These are phyloP conservation scores for Zophobas atratus DNA, from an alignment of 1,140 invertebrate species.

Conservation along the genomic window DNA sequence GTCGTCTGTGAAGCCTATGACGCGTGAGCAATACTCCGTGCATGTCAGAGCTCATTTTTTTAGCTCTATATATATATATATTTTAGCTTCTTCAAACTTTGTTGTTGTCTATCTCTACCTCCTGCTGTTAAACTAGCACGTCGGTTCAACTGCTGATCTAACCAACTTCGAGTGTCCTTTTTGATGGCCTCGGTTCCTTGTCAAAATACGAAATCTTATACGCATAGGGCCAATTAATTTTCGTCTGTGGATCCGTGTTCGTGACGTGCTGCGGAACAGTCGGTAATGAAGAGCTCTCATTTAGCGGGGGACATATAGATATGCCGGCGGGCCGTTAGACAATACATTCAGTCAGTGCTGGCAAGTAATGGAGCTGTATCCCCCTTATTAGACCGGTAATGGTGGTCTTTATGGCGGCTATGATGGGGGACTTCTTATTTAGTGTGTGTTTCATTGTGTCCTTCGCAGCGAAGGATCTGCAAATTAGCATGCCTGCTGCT, in stretches of 20 bases:
- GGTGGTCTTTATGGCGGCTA: conserved; percentile 50
- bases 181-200: background rate
- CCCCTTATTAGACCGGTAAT: conserved; percentile 50
- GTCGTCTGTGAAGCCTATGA: background rate
- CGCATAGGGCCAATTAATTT: conserved; percentile 2
- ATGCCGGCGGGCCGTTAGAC: conserved; percentile 42
- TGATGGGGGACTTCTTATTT: conserved; percentile 51
- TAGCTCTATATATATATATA: too few species aligned
- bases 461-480: conserved; percentile 49
- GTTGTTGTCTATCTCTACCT: too few species aligned
- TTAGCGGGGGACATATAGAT: conserved; percentile 40
- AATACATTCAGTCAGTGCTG: conserved; percentile 44
- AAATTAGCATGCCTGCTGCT: conserved; percentile 53
- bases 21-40: too few species aligned
- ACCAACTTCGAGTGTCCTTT: too few species aligned
- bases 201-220: background rate
- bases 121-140: too few species aligned
- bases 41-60: too few species aligned
- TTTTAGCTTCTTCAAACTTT: too few species aligned
- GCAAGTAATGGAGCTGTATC: conserved; percentile 47
- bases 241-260: background rate
- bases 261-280: conserved; percentile 40
- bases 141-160: too few species aligned
- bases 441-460: conserved; percentile 54
- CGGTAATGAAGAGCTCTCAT: conserved; percentile 43